Evolutionary conservation across 2,888 invertebrate species (phyloP), one percentile per base, ranked within the genome.

Genomic region (Callyntrura guangdongensis): DNA sequence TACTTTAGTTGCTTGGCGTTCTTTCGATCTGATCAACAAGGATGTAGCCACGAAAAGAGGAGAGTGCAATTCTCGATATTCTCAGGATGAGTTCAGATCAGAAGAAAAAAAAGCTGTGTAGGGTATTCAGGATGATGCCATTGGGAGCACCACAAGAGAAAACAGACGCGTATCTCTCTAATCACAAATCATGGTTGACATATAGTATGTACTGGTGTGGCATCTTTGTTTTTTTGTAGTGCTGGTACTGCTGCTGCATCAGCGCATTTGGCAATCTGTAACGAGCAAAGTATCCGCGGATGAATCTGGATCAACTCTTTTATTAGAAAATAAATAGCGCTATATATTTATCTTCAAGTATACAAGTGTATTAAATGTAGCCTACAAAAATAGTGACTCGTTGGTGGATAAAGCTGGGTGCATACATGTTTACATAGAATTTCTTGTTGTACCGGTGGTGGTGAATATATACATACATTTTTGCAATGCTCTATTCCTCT

Each of bases 121-220:
- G 9, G 47, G 20, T 17, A 20, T 36, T 47, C 17, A 47, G 0
- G 20, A 45, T 45, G 45, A 45, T 47, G 22, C 74, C 22, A 74
- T 12, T 22, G 74, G 74, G 74, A 74, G 14, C 49, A 74, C 47
- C 14, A 47, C 49, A 72, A 3, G 47, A 47, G 5, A 45, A 72
- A 45, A 14, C 4, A 72, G 72, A 72, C 77, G 4, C 27, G 27
- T 53, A 49, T 59, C 53, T 25, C 14, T 79, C 25, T 20, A 79
- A 36, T 79, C 79, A 59, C 79, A 79, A 79, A 79, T 79, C 79
- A 79, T 59, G 56, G 79, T 79, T 79, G 79, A 79, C 79, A 79
- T 53, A 59, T 79, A 25, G 25, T 79, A 59, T 79, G 27, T 79
- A 27, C 53, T 36, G n/a, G 56, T 27, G 5, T 77, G 25, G 74